Evolutionary conservation across 1,140 invertebrate species (phyloP), one percentile per base, ranked within the genome.

Genomic region (Pygmarrhopalites habei): DNA sequence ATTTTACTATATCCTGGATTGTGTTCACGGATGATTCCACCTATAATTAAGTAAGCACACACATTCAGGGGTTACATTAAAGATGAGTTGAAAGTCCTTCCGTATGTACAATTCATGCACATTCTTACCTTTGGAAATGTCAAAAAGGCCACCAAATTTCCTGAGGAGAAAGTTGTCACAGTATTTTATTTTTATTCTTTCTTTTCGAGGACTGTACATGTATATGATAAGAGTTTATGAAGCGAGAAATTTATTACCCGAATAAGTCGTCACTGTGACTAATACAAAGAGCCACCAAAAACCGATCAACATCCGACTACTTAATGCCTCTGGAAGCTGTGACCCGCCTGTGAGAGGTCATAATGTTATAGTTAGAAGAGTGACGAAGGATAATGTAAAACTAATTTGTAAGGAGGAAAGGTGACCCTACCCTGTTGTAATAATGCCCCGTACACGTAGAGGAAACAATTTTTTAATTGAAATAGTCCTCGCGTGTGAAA

Each of bases 201-300:
- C n/a, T n/a, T n/a, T n/a, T n/a, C n/a, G n/a, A n/a, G 41, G n/a
- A 43, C 41, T 43, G 14, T n/a, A 43, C 41, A 14, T 43, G 41
- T 43, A 25, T n/a, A n/a, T n/a, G n/a, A 49, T n/a, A n/a, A n/a
- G n/a, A n/a, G n/a, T n/a, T n/a, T n/a, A n/a, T n/a, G n/a, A n/a
- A n/a, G n/a, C n/a, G n/a, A n/a, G n/a, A n/a, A n/a, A n/a, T n/a
- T n/a, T n/a, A n/a, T 91, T 94, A 5, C 92, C 92, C 41, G 88
- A 91, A 76, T 95, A 97, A 0, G 90, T 93, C 2, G 92, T 93
- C 0, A 93, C 86, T 0, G 94, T 79, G 0, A 95, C 86, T 60
- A 95, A 81, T 2, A 92, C 90, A 15, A 92, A 88, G 15, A 96
- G 74, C 92, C 92, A 95, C 92, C 92, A 96, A 3, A 89, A 85